These are phyloP conservation scores for Coturnix japonica DNA, from an alignment of 2,113 vertebrate genomes.

Conservation along the genomic window DNA sequence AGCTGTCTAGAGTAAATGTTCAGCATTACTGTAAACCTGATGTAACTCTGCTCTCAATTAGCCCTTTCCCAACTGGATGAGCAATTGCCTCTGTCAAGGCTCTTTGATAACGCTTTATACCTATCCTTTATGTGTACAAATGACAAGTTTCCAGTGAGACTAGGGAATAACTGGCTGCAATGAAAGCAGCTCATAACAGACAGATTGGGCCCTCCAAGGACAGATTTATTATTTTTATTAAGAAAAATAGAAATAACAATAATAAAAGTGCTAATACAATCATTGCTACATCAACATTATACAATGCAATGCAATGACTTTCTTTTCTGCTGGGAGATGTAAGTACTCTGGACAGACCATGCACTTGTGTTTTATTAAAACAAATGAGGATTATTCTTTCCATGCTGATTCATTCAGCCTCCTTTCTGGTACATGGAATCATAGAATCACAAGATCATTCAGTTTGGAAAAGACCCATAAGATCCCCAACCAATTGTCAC, in stretches of 20 bases:
- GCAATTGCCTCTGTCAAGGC: neutral
- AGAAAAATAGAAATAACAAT: neutral
- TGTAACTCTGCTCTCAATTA: neutral
- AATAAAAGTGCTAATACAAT: neutral
- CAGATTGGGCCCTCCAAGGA: neutral
- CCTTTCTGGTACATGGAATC: neutral
- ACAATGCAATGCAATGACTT: neutral
- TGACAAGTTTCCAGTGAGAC: neutral
- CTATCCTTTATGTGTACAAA: neutral
- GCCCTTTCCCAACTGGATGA: neutral
- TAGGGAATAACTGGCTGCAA: neutral
- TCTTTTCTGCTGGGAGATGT: neutral
- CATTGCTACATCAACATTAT: fast-evolving
- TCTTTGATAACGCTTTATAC: neutral
- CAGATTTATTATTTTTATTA: neutral
- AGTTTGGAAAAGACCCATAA: too few species aligned
- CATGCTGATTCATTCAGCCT: neutral
- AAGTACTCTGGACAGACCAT: neutral
- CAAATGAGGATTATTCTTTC: neutral
- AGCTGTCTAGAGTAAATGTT: neutral
- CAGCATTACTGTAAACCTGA: neutral
- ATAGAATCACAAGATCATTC: too few species aligned
- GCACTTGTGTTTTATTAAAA: neutral
- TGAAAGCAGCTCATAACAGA: neutral
- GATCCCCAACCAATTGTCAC: too few species aligned